Percentiles rank a stretch among this genome's conserved stretches.
Evolutionary conservation across 2,797 vertebrate genomes (phyloP).

Genomic region (Lutjanus campechanus): DNA sequence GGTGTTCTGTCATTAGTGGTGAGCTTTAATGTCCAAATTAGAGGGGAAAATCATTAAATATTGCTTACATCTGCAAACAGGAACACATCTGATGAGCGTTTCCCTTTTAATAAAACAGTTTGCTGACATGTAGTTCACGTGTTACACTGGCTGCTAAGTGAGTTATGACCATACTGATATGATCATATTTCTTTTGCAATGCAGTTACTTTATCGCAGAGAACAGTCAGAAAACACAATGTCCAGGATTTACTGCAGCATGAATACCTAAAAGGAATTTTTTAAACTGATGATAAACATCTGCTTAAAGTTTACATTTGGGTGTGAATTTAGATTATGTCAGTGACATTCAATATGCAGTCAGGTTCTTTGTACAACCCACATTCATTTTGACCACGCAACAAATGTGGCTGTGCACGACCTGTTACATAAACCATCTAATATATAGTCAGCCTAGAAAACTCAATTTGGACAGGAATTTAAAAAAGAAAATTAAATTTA

Average conservation of each 20-base stretch:
- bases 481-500: not conserved
- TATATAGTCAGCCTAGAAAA: not conserved
- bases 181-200: constrained; percentile 18
- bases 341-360: not conserved
- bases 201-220: not conserved
- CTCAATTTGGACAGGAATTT: not conserved
- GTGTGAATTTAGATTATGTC: not conserved
- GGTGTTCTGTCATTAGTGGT: constrained; percentile 81
- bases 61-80: constrained; percentile 72
- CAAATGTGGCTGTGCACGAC: constrained; percentile 2
- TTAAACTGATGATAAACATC: constrained; percentile 2
- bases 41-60: constrained; percentile 75
- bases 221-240: constrained; percentile 1
- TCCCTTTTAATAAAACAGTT: constrained; percentile 57
- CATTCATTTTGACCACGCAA: not conserved
- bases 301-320: constrained; percentile 12
- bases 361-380: not conserved
- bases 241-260: not conserved
- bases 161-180: constrained; percentile 26
- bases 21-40: constrained; percentile 77
- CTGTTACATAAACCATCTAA: not conserved
- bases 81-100: constrained; percentile 62
- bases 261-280: not conserved
- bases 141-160: constrained; percentile 22
- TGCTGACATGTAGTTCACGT: constrained; percentile 36